These are phyloP conservation scores for Habropoda laboriosa DNA, from an alignment of 1,140 invertebrate genomes.

Conservation along the genomic window DNA sequence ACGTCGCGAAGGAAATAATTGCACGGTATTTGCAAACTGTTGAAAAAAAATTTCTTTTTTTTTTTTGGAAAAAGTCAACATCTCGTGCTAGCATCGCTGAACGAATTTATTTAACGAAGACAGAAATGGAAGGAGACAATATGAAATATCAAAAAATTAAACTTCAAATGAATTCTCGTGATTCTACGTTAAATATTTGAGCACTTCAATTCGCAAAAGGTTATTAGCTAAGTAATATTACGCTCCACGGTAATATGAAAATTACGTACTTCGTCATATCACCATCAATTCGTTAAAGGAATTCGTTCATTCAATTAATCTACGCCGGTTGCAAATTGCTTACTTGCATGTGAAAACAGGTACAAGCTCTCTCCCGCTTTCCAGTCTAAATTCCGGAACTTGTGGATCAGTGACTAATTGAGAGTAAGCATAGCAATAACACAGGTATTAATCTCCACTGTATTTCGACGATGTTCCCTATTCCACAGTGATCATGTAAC, in stretches of 20 bases:
- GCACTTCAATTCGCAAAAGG: too few relatives aligned
- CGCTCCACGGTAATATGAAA: neutral
- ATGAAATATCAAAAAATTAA: too few relatives aligned
- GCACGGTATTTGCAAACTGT: too few relatives aligned
- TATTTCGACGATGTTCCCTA: slow-evolving; percentile 39
- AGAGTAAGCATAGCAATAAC: slow-evolving; percentile 61
- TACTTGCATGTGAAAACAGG: neutral
- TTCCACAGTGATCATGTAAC: slow-evolving; percentile 29
- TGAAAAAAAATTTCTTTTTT: too few relatives aligned
- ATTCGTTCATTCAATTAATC: slow-evolving; percentile 23
- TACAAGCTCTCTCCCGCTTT: neutral
- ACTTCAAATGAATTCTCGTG: neutral
- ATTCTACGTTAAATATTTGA: neutral
- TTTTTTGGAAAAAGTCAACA: too few relatives aligned
- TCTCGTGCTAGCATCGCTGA: too few relatives aligned
- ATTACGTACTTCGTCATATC: neutral
- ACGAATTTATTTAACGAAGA: too few relatives aligned
- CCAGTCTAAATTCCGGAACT: slow-evolving; percentile 55
- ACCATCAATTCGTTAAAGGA: neutral
- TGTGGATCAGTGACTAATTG: slow-evolving; percentile 59
- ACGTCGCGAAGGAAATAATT: too few relatives aligned
- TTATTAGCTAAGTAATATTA: neutral
- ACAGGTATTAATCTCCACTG: slow-evolving; percentile 53
- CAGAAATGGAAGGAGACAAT: too few relatives aligned
- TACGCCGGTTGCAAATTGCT: slow-evolving; percentile 32